Evolutionary conservation across 2,113 vertebrate species (phyloP).

Genomic region (Corythaeola cristata): DNA sequence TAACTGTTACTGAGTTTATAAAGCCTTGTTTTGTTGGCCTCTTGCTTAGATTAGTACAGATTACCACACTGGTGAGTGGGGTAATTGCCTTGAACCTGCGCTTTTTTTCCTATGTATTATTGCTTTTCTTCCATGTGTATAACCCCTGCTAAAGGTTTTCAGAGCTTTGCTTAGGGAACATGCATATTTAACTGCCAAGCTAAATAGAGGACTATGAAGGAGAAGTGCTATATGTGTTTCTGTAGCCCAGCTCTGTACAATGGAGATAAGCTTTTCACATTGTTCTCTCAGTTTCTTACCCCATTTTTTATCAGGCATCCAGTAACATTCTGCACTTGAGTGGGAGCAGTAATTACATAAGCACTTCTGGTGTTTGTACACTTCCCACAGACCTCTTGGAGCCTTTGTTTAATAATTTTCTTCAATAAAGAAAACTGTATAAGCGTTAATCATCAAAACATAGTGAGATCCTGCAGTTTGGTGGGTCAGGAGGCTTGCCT

Average conservation of each 20-base stretch:
- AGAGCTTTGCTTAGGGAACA: neutral
- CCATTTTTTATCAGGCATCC: neutral
- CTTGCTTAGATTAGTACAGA: neutral
- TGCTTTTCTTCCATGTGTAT: neutral
- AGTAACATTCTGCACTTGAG: neutral
- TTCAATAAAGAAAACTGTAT: neutral
- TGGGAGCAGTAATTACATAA: neutral
- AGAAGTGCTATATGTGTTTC: neutral
- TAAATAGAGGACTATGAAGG: neutral
- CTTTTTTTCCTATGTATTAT: neutral
- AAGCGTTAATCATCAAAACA: neutral
- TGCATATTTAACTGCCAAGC: neutral
- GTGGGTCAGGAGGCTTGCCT: neutral
- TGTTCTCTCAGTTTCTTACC: neutral
- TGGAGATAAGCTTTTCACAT: neutral
- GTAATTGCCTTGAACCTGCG: neutral
- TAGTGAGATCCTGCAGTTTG: neutral
- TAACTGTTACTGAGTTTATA: neutral
- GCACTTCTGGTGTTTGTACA: neutral
- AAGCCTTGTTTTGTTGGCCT: neutral
- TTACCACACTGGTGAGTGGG: neutral
- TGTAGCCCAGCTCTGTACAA: neutral
- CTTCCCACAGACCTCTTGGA: neutral
- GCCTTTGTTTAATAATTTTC: neutral
- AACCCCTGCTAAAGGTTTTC: neutral